Evolutionary conservation across 2,113 vertebrate species (phyloP).

Genomic region (Phrynocephalus versicolor): DNA sequence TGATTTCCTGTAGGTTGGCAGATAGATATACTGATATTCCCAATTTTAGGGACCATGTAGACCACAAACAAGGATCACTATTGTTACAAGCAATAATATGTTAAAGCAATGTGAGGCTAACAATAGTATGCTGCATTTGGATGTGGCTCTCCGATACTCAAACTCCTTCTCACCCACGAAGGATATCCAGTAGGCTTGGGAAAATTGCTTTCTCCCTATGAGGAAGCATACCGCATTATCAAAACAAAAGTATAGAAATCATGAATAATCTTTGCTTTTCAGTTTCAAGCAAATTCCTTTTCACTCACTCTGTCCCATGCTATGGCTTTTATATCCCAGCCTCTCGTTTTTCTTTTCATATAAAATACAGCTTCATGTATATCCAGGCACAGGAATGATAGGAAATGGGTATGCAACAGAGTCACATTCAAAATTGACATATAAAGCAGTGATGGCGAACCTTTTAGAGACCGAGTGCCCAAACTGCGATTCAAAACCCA

Average conservation of each 20-base stretch:
- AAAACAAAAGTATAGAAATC: background rate
- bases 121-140: background rate
- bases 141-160: background rate
- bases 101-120: background rate
- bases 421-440: background rate
- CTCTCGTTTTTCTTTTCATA: background rate
- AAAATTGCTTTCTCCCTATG: background rate
- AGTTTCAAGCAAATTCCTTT: background rate
- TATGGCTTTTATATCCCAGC: background rate
- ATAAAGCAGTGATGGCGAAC: too few relatives aligned
- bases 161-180: background rate
- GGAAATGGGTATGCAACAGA: background rate
- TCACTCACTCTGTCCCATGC: background rate
- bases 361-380: background rate
- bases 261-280: background rate
- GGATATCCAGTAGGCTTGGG: background rate
- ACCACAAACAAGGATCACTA: background rate
- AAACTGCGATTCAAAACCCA: too few relatives aligned
- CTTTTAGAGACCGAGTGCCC: too few relatives aligned
- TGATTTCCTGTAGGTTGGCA: too few relatives aligned
- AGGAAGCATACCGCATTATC: background rate
- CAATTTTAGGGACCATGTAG: too few relatives aligned
- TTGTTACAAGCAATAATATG: background rate
- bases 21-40: background rate
- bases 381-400: background rate